Percentiles rank a stretch among this genome's conserved stretches.
Evolutionary conservation across 2,113 vertebrate species (phyloP).

Genomic region (Empidonax alnorum): DNA sequence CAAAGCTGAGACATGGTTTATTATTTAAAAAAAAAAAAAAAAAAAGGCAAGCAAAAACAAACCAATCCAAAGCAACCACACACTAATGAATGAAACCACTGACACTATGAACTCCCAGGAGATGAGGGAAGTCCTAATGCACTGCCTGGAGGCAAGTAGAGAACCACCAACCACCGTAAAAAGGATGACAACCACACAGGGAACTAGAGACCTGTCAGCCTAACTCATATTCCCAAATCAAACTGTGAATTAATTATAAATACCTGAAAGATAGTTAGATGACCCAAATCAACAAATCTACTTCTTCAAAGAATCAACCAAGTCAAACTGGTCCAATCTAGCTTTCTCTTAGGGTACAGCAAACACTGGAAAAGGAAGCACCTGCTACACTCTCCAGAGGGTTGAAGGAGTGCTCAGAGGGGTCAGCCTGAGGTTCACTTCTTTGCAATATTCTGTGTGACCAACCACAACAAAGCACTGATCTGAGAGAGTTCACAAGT

Average conservation of each 20-base stretch:
- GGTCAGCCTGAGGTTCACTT: neutral
- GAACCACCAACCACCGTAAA: neutral
- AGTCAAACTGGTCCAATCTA: neutral
- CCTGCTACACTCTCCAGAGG: too few species aligned
- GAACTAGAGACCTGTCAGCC: neutral
- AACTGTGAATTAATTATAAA: neutral
- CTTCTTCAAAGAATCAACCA: neutral
- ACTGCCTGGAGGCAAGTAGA: neutral
- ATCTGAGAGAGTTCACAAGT: neutral
- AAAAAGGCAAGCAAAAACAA: too few species aligned
- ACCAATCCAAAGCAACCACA: neutral
- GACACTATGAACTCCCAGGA: accelerated
- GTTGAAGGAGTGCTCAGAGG: neutral
- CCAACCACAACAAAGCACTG: neutral
- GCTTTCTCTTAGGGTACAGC: neutral
- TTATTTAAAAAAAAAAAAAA: neutral
- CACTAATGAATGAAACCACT: neutral
- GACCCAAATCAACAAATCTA: neutral
- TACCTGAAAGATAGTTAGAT: neutral
- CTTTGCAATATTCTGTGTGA: neutral
- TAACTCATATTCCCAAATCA: neutral
- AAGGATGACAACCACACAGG: neutral
- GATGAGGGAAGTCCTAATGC: neutral
- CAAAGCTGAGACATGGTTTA: neutral
- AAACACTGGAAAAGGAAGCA: neutral